Conservation (phyloP, 2,797 vertebrate genomes). For the Mus minutoides region DNA sequence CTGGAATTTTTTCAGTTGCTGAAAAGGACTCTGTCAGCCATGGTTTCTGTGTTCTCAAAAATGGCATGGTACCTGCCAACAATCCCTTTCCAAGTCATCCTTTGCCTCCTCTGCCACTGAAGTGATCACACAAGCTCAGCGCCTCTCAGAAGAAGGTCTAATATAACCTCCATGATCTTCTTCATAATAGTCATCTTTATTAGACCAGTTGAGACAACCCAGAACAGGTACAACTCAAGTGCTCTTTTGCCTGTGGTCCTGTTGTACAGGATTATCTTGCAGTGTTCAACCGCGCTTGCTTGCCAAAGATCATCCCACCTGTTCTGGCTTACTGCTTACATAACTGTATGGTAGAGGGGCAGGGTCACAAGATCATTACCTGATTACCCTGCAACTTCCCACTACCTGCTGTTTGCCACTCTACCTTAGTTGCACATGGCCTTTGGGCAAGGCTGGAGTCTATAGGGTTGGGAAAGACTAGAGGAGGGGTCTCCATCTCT, state of each 20-base stretch:
- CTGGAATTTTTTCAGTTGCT: background rate
- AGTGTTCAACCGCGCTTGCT: background rate
- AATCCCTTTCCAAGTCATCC: background rate
- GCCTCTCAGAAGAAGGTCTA: background rate
- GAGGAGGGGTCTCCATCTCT: background rate
- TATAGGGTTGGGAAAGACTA: background rate
- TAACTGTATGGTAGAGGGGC: background rate
- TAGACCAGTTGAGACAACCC: background rate
- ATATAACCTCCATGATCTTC: background rate
- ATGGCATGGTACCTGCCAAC: background rate
- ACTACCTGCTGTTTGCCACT: background rate
- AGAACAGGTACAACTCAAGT: background rate
- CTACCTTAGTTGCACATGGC: background rate
- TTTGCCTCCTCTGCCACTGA: background rate
- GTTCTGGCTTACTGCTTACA: background rate
- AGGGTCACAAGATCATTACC: background rate
- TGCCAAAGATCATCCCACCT: background rate
- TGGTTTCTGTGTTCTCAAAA: background rate
- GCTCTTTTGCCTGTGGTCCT: background rate
- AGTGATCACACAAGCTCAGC: background rate
- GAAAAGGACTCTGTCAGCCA: background rate
- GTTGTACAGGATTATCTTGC: background rate
- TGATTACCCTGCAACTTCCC: background rate
- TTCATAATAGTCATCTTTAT: background rate
- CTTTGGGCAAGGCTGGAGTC: background rate